Base-by-base conservation (phyloP, 2,113 vertebrate genomes). In the Corythoichthys haematopterus region DNA sequence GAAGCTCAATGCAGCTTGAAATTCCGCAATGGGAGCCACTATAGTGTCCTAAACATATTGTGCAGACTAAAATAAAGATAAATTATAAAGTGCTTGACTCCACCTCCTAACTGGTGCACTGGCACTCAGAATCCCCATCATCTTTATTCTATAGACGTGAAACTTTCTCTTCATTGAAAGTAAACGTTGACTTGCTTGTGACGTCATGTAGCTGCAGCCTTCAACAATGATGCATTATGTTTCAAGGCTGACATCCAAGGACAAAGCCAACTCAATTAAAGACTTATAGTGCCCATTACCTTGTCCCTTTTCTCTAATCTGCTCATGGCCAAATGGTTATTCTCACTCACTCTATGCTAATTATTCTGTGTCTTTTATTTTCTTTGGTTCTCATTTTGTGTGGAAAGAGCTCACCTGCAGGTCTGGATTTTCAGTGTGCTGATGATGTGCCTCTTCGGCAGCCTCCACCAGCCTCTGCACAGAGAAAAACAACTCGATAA, bases 391-490 rank as follows among this genome's bases (percentile, higher is more conserved):
- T 64, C 14, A 20, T 16, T 43, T 57, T 15, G 5, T 36, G 12
- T 62, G 11, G 40, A 14, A 33, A 45, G 5, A 62, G n/a, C n/a
- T 91, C 90, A 99, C 97, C 96, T 99, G 95, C 64, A 99, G 89
- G 64, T 99, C 95, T 14, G 96, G 96, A 75, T 98, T 95, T 57
- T 98, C 96, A 80, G 96, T 94, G 1, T 99, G 97, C 75, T 99
- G 94, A 80, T 95, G 90, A 62, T 99, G 95, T 66, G 97, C 97
- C 68, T 98, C 95, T 80, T 99, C 97, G 28, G 97, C 97, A 68
- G 97, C 96, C 85, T 98, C 96, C 75, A 99, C 97, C 5, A 99
- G 93, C 70, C 94, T 92, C 97, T 99, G 81, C 61, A 36, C 47
- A 52, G 43, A 70, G 38, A 33, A 16, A 10, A 4, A 40, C 37